Evolutionary conservation across 2,797 vertebrate genomes (phyloP).

Genomic region (Onychomys leucogaster): DNA sequence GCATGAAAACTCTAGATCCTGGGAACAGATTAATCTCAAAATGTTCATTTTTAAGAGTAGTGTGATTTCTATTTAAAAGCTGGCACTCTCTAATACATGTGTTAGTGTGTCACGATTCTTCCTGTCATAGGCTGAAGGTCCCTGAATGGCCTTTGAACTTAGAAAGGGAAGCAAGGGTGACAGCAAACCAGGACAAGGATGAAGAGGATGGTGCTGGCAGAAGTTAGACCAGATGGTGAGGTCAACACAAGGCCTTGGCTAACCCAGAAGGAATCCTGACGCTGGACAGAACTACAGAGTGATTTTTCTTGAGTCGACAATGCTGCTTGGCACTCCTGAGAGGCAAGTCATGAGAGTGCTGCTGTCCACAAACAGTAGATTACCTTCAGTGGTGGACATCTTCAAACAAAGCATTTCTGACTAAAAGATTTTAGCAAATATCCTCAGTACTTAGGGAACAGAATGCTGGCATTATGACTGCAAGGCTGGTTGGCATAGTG

Average conservation of each 20-base stretch:
- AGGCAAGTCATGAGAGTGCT: not conserved
- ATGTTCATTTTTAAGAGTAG: not conserved
- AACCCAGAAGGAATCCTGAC: not conserved
- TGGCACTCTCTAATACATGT: not conserved
- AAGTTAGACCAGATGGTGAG: not conserved
- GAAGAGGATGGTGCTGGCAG: not conserved
- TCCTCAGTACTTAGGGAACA: not conserved
- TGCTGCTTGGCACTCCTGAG: not conserved
- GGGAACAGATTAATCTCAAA: slow-evolving; percentile 23
- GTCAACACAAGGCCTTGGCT: not conserved
- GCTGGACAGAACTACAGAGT: not conserved
- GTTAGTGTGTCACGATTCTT: not conserved
- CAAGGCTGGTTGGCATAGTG: too few species aligned
- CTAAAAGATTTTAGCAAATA: not conserved
- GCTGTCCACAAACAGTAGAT: not conserved
- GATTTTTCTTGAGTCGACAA: not conserved
- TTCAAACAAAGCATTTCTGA: not conserved
- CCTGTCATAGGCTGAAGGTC: not conserved
- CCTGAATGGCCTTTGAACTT: not conserved
- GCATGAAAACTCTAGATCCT: not conserved
- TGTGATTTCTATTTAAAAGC: not conserved
- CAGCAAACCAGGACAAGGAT: accelerated
- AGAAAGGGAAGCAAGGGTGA: not conserved
- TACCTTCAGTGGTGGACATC: not conserved
- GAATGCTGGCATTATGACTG: not conserved